These are phyloP conservation scores for Cynoglossus semilaevis DNA, from an alignment of 2,113 vertebrate species.

Conservation along the genomic window DNA sequence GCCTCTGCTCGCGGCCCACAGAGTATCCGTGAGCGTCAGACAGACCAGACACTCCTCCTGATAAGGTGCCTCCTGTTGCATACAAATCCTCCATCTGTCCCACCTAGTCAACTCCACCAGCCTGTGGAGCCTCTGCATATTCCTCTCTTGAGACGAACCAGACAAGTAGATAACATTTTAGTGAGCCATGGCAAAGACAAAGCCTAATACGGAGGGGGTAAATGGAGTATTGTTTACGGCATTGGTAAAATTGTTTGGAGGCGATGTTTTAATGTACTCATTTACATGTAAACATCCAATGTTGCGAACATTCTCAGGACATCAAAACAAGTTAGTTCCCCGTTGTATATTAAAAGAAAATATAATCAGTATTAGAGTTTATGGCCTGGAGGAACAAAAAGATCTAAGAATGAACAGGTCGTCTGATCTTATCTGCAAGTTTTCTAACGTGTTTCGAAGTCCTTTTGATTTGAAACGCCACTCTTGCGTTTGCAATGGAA, in stretches of 20 bases:
- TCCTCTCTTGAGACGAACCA: slow-evolving; percentile 38
- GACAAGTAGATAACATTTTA: slow-evolving; percentile 51
- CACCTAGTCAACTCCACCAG: slow-evolving; percentile 18
- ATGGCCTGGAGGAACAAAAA: slow-evolving; percentile 53
- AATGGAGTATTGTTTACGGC: slow-evolving; percentile 23
- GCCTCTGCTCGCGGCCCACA: slow-evolving; percentile 38
- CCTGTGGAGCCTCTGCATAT: slow-evolving; percentile 35
- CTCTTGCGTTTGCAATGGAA: slow-evolving; percentile 58
- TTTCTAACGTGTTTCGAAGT: slow-evolving; percentile 59
- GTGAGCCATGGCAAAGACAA: slow-evolving; percentile 26
- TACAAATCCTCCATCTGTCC: slow-evolving; percentile 54
- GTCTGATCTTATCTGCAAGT: slow-evolving; percentile 63
- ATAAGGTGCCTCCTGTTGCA: slow-evolving; percentile 56
- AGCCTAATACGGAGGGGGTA: slow-evolving; percentile 36
- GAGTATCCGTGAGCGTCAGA: slow-evolving; percentile 58
- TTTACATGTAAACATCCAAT: slow-evolving; percentile 20
- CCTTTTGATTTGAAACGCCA: slow-evolving; percentile 48
- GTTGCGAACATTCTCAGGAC: slow-evolving; percentile 34
- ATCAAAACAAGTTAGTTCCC: slow-evolving; percentile 40
- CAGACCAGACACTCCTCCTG: slow-evolving; percentile 57
- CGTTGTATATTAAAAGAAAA: slow-evolving; percentile 51
- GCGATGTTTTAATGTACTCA: slow-evolving; percentile 28
- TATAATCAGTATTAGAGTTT: slow-evolving; percentile 56
- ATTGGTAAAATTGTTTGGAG: slow-evolving; percentile 17
- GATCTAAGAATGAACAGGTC: slow-evolving; percentile 55